Evolutionary conservation across 1,140 invertebrate species (phyloP).

Genomic region (Megalonaias nervosa): DNA sequence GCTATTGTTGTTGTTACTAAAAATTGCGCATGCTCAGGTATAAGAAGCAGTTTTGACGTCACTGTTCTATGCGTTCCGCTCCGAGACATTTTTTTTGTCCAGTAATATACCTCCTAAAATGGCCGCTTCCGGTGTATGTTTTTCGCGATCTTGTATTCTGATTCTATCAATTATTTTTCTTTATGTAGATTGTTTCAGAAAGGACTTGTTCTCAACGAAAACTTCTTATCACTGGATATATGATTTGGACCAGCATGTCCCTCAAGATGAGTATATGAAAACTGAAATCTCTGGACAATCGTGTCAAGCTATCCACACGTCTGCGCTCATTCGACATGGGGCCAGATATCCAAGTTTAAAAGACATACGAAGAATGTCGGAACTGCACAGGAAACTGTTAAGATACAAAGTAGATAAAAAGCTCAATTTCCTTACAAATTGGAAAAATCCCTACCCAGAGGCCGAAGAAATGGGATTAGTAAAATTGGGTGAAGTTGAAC

Average conservation of each 20-base stretch:
- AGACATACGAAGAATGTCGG: slow-evolving; percentile 44
- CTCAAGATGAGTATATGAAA: slow-evolving; percentile 39
- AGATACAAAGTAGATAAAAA: slow-evolving; percentile 14
- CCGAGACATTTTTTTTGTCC: too few relatives aligned
- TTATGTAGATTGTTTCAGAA: slow-evolving; percentile 6
- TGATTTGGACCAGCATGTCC: slow-evolving; percentile 10
- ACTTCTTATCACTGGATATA: slow-evolving; percentile 48
- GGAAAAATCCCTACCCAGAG: slow-evolving; percentile 49
- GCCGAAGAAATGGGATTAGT: slow-evolving; percentile 49
- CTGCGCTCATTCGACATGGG: slow-evolving; percentile 55
- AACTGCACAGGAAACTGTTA: slow-evolving; percentile 43
- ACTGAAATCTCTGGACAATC: slow-evolving; percentile 31
- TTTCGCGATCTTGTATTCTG: not conserved
- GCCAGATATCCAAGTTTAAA: slow-evolving; percentile 54
- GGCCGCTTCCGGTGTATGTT: slow-evolving; percentile 16
- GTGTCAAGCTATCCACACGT: slow-evolving; percentile 53
- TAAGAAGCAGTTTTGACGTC: too few relatives aligned
- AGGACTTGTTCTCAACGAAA: slow-evolving; percentile 48
- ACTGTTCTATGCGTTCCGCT: too few relatives aligned
- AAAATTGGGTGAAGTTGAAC: slow-evolving; percentile 48
- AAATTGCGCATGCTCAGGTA: too few relatives aligned
- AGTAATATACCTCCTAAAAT: too few relatives aligned
- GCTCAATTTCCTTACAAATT: slow-evolving; percentile 38
- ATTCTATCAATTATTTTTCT: not conserved
- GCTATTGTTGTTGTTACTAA: too few relatives aligned